Evolutionary conservation across 2,888 invertebrate genomes (phyloP).

Genomic region (Ichneumon xanthorius): DNA sequence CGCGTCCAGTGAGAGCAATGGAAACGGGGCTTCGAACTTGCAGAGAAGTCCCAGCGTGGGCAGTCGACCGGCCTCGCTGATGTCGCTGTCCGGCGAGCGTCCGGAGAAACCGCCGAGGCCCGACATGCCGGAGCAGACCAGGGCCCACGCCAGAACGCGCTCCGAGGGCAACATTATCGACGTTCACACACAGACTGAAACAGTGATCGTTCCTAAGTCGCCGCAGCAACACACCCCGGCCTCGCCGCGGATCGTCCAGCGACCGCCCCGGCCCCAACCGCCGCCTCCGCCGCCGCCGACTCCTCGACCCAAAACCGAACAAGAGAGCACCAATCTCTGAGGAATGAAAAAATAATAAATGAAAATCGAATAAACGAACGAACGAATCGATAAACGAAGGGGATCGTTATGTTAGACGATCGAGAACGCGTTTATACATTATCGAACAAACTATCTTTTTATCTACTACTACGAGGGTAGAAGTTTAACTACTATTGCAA

Average conservation of each 20-base stretch:
- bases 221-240: slow-evolving; percentile 77
- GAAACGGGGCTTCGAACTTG: slow-evolving; percentile 82
- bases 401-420: neutral
- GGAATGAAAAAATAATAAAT: neutral
- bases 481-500: slow-evolving; percentile 27
- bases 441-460: slow-evolving; percentile 62
- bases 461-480: neutral
- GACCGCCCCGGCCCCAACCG: slow-evolving; percentile 82
- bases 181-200: slow-evolving; percentile 83
- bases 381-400: slow-evolving; percentile 9
- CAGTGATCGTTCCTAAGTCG: slow-evolving; percentile 79
- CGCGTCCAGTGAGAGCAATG: slow-evolving; percentile 77
- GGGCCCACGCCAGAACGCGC: slow-evolving; percentile 84
- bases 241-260: slow-evolving; percentile 80
- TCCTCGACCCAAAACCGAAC: slow-evolving; percentile 79
- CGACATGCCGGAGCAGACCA: slow-evolving; percentile 75
- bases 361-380: neutral
- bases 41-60: slow-evolving; percentile 84
- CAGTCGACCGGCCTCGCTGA: slow-evolving; percentile 81
- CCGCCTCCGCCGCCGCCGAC: slow-evolving; percentile 83
- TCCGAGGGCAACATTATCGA: slow-evolving; percentile 88
- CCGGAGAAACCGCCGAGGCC: slow-evolving; percentile 78
- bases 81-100: slow-evolving; percentile 80
- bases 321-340: slow-evolving; percentile 83
- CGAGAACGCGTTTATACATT: slow-evolving; percentile 16